A percentile compares a stretch with the other conserved stretches of the same genome.
Conservation (phyloP, 1,140 invertebrate genomes). For the Bombus picipes region DNA sequence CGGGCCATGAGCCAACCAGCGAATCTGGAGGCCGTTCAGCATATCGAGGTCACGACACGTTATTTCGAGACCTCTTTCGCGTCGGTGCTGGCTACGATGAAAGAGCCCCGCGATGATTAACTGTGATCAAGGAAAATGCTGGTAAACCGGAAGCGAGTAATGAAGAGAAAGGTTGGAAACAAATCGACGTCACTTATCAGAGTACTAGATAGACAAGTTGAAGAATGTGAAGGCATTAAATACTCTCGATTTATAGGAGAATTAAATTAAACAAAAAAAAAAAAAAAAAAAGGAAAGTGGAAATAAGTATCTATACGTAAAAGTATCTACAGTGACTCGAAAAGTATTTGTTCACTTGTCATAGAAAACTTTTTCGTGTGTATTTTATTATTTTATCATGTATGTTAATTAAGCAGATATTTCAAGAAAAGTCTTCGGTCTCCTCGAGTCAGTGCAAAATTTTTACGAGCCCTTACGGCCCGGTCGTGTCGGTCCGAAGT, state of each 20-base stretch:
- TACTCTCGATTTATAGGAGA: too few species aligned
- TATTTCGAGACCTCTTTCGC: constrained; percentile 61
- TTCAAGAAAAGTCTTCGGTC: too few species aligned
- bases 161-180: not conserved
- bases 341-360: too few species aligned
- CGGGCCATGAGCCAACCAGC: constrained; percentile 57
- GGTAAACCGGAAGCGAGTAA: not conserved
- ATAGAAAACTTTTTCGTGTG: too few species aligned
- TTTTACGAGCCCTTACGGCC: too few species aligned
- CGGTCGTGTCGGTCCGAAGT: too few species aligned
- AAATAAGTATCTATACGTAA: too few species aligned
- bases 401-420: too few species aligned
- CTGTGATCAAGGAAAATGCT: not conserved
- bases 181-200: not conserved
- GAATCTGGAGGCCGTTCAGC: constrained; percentile 29
- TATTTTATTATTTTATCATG: too few species aligned
- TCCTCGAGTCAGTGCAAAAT: accelerated
- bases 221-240: not conserved
- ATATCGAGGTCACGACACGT: constrained; percentile 59
- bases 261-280: too few species aligned
- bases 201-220: not conserved
- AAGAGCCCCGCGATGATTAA: constrained; percentile 51
- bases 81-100: constrained; percentile 40
- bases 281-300: too few species aligned
- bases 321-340: too few species aligned